phyloP scores from a whole-genome alignment of 1,140 invertebrate species.

The Popillia japonica region DNA sequence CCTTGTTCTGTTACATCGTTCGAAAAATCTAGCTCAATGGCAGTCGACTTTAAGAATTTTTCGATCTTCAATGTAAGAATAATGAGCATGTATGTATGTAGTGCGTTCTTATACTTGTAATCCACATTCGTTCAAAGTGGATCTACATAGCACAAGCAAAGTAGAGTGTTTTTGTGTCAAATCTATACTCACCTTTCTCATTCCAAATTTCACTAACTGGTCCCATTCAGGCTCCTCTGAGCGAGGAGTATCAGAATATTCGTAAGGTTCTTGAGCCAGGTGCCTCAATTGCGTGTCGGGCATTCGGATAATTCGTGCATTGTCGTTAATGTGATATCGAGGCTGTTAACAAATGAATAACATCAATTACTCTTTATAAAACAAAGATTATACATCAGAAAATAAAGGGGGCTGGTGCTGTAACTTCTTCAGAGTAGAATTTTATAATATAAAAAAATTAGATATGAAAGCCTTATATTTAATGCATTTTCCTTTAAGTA shows the following conservation, averaged over 20 bases:
- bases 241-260: constrained; percentile 71
- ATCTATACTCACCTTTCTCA: constrained; percentile 67
- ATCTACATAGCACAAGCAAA: not conserved
- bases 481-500: too few species aligned
- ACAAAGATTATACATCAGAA: too few species aligned
- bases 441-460: too few species aligned
- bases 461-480: too few species aligned
- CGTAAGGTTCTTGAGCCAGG: constrained; percentile 71
- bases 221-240: constrained; percentile 82
- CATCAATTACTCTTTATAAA: too few species aligned
- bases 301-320: constrained; percentile 73
- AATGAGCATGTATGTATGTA: constrained; percentile 9
- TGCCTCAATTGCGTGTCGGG: constrained; percentile 70
- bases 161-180: too few species aligned
- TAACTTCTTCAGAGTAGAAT: too few species aligned
- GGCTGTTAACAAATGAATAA: constrained; percentile 50
- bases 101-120: too few species aligned
- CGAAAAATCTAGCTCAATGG: constrained; percentile 75
- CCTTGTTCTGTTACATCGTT: constrained; percentile 74
- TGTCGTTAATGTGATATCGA: constrained; percentile 69
- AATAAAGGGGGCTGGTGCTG: too few species aligned
- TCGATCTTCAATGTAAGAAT: constrained; percentile 61
- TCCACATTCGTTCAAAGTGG: not conserved
- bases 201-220: constrained; percentile 75
- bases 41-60: constrained; percentile 77